phyloP scores from a whole-genome alignment of 2,888 invertebrate species.

The Macrophya annulata region DNA sequence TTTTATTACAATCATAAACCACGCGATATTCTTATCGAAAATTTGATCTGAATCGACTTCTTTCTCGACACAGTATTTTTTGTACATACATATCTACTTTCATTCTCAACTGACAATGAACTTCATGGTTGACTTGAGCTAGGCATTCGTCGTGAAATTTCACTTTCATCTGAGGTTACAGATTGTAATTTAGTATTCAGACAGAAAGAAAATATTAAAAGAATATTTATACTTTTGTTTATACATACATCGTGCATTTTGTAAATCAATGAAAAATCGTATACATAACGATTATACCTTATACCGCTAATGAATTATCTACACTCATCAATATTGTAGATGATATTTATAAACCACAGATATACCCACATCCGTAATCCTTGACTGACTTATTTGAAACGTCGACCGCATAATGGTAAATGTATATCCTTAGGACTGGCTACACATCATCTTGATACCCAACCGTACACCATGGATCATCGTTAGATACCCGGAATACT shows the following conservation, averaged over 20 bases:
- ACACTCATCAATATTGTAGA: conserved; percentile 25
- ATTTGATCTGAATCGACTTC: neutral
- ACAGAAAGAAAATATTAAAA: neutral
- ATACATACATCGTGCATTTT: neutral
- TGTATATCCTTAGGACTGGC: neutral
- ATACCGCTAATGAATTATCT: neutral
- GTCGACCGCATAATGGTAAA: conserved; percentile 4
- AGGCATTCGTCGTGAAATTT: neutral
- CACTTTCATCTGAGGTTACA: too few relatives aligned
- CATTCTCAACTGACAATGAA: neutral
- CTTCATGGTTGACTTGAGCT: neutral
- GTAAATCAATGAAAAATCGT: neutral
- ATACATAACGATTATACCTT: neutral
- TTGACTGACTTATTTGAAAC: conserved; percentile 33
- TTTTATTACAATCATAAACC: neutral
- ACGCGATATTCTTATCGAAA: neutral
- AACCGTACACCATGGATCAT: neutral
- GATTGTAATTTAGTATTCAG: neutral
- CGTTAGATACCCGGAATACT: neutral
- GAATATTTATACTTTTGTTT: too few relatives aligned
- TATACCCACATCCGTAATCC: conserved; percentile 37
- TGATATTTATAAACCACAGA: conserved; percentile 27
- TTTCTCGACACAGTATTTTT: neutral
- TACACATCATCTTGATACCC: conserved; percentile 26
- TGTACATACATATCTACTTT: neutral